A percentile compares a stretch with the other conserved stretches of the same genome.
Conservation (phyloP, 2,888 invertebrate genomes). For the Stenoptilia bipunctidactyla region DNA sequence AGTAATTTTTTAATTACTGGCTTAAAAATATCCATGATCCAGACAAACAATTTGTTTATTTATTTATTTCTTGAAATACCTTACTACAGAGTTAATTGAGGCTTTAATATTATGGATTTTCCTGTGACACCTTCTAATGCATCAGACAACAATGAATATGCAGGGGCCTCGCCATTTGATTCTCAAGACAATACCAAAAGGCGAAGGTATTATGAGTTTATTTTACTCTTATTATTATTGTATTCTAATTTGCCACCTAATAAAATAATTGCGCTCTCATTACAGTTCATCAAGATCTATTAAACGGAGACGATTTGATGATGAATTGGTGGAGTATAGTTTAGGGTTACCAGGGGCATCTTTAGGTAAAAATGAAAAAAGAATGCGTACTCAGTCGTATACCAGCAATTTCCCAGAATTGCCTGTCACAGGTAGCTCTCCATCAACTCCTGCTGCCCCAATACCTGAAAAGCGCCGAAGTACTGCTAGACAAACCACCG, state of each 20-base stretch:
- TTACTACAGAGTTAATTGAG: too few species aligned
- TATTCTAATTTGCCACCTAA: slow-evolving; percentile 1
- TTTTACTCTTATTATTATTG: slow-evolving; percentile 1
- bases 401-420: slow-evolving; percentile 67
- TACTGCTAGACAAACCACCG: slow-evolving; percentile 50
- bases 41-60: too few species aligned
- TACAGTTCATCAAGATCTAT: slow-evolving; percentile 92
- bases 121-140: slow-evolving; percentile 51
- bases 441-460: slow-evolving; percentile 30
- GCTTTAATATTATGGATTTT: slow-evolving; percentile 58
- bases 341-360: slow-evolving; percentile 75
- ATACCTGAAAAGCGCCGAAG: slow-evolving; percentile 33
- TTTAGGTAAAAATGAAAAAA: slow-evolving; percentile 53
- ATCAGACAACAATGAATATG: slow-evolving; percentile 55
- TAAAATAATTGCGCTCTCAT: too few species aligned
- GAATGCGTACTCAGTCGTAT: slow-evolving; percentile 61
- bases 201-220: slow-evolving; percentile 39
- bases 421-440: slow-evolving; percentile 25
- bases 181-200: slow-evolving; percentile 57
- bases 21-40: too few species aligned
- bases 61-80: too few species aligned
- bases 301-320: slow-evolving; percentile 95
- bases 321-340: slow-evolving; percentile 95
- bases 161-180: slow-evolving; percentile 39
- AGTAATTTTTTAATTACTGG: too few species aligned